These are phyloP conservation scores for Pachycephala philippinensis DNA, from an alignment of 2,113 vertebrate genomes.

Conservation along the genomic window DNA sequence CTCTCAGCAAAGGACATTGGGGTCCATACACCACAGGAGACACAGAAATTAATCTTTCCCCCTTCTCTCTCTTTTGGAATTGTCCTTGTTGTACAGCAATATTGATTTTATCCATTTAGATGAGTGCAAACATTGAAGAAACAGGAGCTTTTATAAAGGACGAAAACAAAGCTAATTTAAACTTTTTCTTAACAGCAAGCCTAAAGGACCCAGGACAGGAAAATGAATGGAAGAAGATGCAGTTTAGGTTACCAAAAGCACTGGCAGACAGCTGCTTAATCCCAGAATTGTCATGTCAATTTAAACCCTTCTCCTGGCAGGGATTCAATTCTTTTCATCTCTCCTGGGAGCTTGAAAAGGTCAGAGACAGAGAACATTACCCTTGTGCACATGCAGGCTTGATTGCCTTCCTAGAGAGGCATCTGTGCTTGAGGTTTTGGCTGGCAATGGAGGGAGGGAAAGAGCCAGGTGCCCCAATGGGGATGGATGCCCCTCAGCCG, in stretches of 20 bases:
- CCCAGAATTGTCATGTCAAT: conserved; percentile 44
- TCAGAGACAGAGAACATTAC: conserved; percentile 41
- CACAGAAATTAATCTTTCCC: not conserved
- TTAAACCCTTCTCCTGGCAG: conserved; percentile 25
- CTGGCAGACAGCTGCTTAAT: conserved; percentile 33
- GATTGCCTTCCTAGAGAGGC: not conserved
- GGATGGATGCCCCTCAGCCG: accelerated
- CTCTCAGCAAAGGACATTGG: not conserved
- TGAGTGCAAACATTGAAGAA: not conserved
- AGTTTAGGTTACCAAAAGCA: not conserved
- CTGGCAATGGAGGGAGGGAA: not conserved
- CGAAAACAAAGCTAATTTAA: not conserved
- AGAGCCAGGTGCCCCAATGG: not conserved
- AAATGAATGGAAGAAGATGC: not conserved
- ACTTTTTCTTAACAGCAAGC: not conserved
- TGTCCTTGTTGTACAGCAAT: not conserved
- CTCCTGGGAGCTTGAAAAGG: conserved; percentile 49
- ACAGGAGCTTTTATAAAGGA: not conserved
- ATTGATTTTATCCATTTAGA: not conserved
- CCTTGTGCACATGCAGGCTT: not conserved
- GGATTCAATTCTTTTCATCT: conserved; percentile 41
- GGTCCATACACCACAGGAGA: not conserved
- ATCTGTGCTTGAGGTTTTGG: not conserved
- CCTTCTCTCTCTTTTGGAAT: not conserved
- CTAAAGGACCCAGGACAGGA: not conserved